These are phyloP conservation scores for Hypomesus transpacificus DNA, from an alignment of 2,113 vertebrate species.

Conservation along the genomic window DNA sequence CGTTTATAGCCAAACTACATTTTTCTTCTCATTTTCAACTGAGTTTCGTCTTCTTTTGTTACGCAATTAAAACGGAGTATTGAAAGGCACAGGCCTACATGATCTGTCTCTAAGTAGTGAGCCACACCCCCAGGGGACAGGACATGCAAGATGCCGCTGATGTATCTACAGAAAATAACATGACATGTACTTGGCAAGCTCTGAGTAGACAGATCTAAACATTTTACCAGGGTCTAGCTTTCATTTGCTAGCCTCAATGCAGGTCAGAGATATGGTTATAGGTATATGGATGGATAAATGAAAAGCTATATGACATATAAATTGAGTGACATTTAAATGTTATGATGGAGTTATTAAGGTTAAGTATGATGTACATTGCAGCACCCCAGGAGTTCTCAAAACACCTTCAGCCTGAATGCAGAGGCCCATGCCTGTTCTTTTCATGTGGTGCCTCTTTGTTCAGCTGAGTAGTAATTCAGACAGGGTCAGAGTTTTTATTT, in stretches of 20 bases:
- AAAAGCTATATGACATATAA: background rate
- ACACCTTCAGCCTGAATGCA: constrained; percentile 33
- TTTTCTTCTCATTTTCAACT: constrained; percentile 42
- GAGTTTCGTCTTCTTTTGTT: constrained; percentile 19
- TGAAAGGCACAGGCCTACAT: background rate
- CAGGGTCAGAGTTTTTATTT: constrained; percentile 33
- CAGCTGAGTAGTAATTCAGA: constrained; percentile 21
- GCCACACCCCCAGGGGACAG: background rate
- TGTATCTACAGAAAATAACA: too few relatives aligned
- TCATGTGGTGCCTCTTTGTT: constrained; percentile 60
- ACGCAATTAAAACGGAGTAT: constrained; percentile 12
- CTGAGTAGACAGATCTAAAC: constrained; percentile 1
- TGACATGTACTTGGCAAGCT: constrained; percentile 3
- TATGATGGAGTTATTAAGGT: background rate
- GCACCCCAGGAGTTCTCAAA: constrained; percentile 35
- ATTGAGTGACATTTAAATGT: background rate
- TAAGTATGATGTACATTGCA: background rate
- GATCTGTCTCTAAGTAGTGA: background rate
- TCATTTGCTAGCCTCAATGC: constrained; percentile 13
- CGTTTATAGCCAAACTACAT: constrained; percentile 51
- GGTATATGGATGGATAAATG: background rate
- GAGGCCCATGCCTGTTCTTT: constrained; percentile 40
- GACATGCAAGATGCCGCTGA: background rate
- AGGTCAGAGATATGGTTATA: background rate
- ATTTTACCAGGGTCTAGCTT: background rate